Conservation (phyloP, 2,797 vertebrate species). For the Pogoniulus pusillus region DNA sequence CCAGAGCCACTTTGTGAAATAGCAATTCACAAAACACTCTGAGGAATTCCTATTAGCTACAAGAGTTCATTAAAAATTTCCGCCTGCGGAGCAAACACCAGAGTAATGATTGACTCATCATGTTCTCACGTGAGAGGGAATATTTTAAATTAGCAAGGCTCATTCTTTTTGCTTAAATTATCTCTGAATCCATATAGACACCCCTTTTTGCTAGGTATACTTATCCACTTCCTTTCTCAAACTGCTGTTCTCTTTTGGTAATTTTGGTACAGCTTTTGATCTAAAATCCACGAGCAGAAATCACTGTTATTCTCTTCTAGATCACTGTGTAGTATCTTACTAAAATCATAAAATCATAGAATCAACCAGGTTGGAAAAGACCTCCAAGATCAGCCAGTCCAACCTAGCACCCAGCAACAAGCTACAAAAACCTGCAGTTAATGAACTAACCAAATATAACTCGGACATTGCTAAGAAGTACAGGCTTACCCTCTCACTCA, state of each 20-base stretch:
- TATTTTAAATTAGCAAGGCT: conserved; percentile 45
- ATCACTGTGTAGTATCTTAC: neutral
- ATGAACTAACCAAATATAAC: too few species aligned
- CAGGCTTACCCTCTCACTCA: too few species aligned
- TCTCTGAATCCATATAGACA: neutral
- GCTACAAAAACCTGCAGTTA: too few species aligned
- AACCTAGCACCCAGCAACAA: too few species aligned
- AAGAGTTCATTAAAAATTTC: conserved; percentile 67
- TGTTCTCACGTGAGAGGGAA: conserved; percentile 33
- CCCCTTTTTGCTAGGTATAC: neutral
- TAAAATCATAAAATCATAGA: neutral
- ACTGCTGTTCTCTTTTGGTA: neutral
- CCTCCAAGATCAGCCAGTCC: too few species aligned
- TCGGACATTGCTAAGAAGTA: too few species aligned
- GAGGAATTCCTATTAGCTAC: conserved; percentile 64
- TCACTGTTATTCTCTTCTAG: neutral
- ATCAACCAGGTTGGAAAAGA: too few species aligned
- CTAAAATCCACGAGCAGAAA: conserved; percentile 14
- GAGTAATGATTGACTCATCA: conserved; percentile 62
- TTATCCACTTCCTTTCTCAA: neutral
- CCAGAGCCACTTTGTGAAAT: conserved; percentile 59
- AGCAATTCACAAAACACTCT: conserved; percentile 60
- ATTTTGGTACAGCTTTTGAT: neutral
- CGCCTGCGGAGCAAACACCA: conserved; percentile 43
- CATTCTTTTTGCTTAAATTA: conserved; percentile 32